Conservation (phyloP, 2,888 invertebrate genomes). For the Muschampia plurimacula region DNA sequence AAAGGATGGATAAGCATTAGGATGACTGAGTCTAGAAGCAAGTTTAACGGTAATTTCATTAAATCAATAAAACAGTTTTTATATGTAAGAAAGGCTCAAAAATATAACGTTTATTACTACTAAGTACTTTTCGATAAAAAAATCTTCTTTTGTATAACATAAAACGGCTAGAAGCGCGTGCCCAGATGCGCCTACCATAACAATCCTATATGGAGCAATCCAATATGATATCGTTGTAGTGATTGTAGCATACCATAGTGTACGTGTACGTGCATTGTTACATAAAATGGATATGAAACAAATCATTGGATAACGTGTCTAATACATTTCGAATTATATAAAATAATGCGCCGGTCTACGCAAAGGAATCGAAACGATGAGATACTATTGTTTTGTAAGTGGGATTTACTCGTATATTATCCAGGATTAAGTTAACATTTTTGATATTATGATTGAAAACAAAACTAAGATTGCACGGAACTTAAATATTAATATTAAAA, state of each 20-base stretch:
- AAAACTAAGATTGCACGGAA: too few species aligned
- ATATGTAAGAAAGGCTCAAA: too few species aligned
- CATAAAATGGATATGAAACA: constrained; percentile 26
- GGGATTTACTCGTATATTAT: not conserved
- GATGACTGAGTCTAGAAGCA: too few species aligned
- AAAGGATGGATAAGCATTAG: too few species aligned
- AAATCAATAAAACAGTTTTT: too few species aligned
- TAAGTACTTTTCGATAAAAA: too few species aligned
- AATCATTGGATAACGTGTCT: constrained; percentile 3
- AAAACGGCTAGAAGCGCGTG: constrained; percentile 49
- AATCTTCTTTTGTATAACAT: too few species aligned
- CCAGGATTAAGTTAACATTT: too few species aligned
- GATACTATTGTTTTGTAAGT: not conserved
- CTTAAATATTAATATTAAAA: too few species aligned
- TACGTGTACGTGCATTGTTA: constrained; percentile 41
- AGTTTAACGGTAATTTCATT: too few species aligned
- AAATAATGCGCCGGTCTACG: constrained; percentile 20
- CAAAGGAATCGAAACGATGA: not conserved
- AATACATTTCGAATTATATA: constrained; percentile 21
- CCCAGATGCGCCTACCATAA: constrained; percentile 50
- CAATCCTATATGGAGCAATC: constrained; percentile 53
- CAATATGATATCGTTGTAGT: constrained; percentile 57
- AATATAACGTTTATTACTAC: too few species aligned
- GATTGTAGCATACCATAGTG: constrained; percentile 51
- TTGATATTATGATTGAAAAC: too few species aligned